Percentiles rank a stretch among this genome's conserved stretches.
Evolutionary conservation across 2,888 invertebrate genomes (phyloP).

Genomic region (Cacoxenus indagator): DNA sequence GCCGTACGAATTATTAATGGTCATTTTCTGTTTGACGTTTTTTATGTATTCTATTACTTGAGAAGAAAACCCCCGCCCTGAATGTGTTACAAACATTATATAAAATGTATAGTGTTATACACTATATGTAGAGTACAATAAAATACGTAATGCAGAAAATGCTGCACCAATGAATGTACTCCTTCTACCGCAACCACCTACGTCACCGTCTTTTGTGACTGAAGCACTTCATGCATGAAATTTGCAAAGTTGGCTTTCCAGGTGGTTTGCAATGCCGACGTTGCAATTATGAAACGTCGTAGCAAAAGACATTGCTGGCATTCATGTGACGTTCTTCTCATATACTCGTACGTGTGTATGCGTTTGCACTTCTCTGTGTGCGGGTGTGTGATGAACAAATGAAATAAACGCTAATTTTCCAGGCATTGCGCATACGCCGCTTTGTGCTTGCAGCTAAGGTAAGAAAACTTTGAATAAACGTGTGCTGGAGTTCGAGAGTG

Average conservation of each 20-base stretch:
- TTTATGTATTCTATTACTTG: too few relatives aligned
- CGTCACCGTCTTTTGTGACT: not conserved
- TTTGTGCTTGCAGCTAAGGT: too few relatives aligned
- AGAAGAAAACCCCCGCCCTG: too few relatives aligned
- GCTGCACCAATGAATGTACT: conserved; percentile 6
- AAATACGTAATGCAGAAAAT: not conserved
- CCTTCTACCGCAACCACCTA: not conserved
- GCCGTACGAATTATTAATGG: too few relatives aligned
- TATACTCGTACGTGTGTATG: not conserved
- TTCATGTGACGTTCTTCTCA: not conserved
- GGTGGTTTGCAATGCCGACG: not conserved
- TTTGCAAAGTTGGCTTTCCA: not conserved
- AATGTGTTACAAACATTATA: too few relatives aligned
- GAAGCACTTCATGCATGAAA: not conserved
- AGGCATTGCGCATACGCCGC: conserved; percentile 1
- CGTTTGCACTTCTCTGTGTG: not conserved
- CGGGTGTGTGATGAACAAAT: not conserved
- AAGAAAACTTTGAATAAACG: too few relatives aligned
- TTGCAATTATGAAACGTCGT: not conserved
- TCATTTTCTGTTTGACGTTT: too few relatives aligned
- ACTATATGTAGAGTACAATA: not conserved
- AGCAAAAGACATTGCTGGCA: not conserved
- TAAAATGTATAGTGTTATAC: too few relatives aligned
- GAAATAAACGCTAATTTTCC: conserved; percentile 19
- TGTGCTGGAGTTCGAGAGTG: too few relatives aligned